These are phyloP conservation scores for Pogonocichla stellata DNA, from an alignment of 2,113 vertebrate genomes.

Conservation along the genomic window DNA sequence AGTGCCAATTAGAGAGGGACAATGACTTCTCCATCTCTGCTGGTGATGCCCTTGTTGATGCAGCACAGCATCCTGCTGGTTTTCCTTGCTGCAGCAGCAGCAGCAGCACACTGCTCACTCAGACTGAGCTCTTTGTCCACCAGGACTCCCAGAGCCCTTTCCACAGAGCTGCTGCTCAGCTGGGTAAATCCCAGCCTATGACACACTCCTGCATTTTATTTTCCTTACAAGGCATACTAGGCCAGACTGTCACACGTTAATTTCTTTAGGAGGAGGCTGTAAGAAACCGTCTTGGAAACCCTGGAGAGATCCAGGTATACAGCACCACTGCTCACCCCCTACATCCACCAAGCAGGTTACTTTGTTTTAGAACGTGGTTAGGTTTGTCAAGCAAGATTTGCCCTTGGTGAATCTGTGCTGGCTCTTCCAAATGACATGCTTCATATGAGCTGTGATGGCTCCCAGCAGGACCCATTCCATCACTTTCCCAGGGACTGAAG, in stretches of 20 bases:
- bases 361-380: background rate
- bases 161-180: background rate
- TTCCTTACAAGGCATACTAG: background rate
- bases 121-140: no score
- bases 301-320: background rate
- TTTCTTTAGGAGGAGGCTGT: background rate
- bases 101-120: no score
- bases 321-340: fast-evolving
- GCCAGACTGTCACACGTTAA: background rate
- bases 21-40: no score
- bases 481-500: background rate
- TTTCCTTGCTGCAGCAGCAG: no score
- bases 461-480: background rate
- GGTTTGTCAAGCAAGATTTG: background rate
- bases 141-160: no score
- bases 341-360: background rate
- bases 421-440: background rate
- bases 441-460: background rate
- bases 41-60: no score
- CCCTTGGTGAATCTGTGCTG: background rate
- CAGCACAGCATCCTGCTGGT: no score
- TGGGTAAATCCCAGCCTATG: background rate
- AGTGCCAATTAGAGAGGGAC: no score
- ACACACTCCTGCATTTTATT: background rate
- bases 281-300: background rate